A percentile compares a stretch with the other conserved stretches of the same genome.
Evolutionary conservation across 2,888 invertebrate genomes (phyloP).

Genomic region (Mantis religiosa): DNA sequence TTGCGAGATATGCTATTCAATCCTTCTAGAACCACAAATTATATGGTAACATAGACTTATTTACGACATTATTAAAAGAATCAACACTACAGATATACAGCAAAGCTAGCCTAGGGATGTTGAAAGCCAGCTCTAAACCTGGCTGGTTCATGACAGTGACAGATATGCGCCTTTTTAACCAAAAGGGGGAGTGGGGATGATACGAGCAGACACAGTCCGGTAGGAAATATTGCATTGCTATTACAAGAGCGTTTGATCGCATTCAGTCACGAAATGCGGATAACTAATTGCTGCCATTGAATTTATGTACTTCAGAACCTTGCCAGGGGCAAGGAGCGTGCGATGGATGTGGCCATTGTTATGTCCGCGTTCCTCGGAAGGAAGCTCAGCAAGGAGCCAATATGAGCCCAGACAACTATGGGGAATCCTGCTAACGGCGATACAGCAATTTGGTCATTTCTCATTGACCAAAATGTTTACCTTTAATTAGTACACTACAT

Average conservation of each 20-base stretch:
- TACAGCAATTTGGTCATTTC: too few species aligned
- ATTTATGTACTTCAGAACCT: background rate
- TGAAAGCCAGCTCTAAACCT: background rate
- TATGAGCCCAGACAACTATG: background rate
- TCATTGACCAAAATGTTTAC: too few species aligned
- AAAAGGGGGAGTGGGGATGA: background rate
- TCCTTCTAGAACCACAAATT: too few species aligned
- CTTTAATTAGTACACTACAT: too few species aligned
- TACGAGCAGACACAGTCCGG: background rate
- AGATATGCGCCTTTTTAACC: too few species aligned
- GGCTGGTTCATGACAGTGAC: background rate
- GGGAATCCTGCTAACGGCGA: background rate
- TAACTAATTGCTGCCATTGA: background rate
- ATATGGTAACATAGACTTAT: too few species aligned
- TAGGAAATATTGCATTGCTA: background rate
- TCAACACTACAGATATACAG: too few species aligned
- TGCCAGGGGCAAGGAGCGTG: background rate
- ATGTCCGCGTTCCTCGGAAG: background rate
- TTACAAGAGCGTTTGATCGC: background rate
- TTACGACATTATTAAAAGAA: too few species aligned
- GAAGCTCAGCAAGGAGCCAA: background rate
- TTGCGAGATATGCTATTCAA: too few species aligned
- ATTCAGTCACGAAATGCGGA: background rate
- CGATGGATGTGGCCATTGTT: background rate
- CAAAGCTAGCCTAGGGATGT: too few species aligned